Percentiles rank a stretch among this genome's conserved stretches.
Conservation (phyloP, 2,113 vertebrate species). For the Syrrhaptes paradoxus region DNA sequence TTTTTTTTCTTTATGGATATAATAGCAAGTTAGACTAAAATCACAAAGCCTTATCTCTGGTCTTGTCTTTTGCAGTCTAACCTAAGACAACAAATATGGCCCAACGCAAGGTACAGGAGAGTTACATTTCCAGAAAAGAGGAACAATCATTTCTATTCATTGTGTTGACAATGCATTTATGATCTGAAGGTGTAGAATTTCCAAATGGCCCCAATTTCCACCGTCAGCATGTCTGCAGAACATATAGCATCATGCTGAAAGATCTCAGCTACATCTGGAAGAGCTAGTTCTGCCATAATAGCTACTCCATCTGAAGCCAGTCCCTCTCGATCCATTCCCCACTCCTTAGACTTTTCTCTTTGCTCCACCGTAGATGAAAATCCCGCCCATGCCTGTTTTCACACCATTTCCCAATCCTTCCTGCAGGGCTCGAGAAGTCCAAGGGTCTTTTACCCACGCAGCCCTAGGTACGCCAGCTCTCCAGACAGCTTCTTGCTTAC, state of each 20-base stretch:
- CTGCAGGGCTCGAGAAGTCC: not conserved
- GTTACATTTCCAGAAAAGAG: not conserved
- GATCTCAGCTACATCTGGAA: not conserved
- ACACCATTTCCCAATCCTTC: not conserved
- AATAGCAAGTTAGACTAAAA: not conserved
- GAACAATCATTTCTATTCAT: not conserved
- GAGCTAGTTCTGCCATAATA: not conserved
- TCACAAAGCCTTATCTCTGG: not conserved
- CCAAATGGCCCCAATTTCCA: not conserved
- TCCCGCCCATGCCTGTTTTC: not conserved
- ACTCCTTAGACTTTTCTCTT: not conserved
- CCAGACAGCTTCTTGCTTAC: not conserved
- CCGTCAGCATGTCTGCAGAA: not conserved
- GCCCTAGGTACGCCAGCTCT: not conserved
- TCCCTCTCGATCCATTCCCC: not conserved
- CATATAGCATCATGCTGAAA: not conserved
- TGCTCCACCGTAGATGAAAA: not conserved
- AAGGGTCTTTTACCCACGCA: not conserved
- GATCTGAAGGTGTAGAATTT: not conserved
- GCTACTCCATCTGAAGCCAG: not conserved
- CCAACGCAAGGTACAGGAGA: not conserved
- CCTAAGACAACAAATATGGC: not conserved
- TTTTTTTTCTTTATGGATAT: not conserved
- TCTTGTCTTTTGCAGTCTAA: not conserved
- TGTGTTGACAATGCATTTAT: not conserved